Evolutionary conservation across 1,140 invertebrate genomes (phyloP).

Genomic region (Drosophila ananassae): DNA sequence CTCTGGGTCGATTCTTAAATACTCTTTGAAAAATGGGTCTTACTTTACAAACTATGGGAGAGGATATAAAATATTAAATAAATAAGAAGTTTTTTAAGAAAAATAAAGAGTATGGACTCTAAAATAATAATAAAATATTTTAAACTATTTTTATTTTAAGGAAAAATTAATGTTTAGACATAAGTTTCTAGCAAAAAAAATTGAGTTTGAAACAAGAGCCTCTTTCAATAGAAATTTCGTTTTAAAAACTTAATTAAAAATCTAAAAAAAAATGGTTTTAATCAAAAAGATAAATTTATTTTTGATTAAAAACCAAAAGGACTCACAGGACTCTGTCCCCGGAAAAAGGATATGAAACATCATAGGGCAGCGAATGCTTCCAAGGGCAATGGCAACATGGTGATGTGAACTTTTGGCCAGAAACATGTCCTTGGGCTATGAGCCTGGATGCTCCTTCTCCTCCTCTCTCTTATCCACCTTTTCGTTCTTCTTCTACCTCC

Average conservation of each 20-base stretch:
- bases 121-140: too few relatives aligned
- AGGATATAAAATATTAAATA: too few relatives aligned
- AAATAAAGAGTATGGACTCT: too few relatives aligned
- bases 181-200: too few relatives aligned
- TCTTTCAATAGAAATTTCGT: too few relatives aligned
- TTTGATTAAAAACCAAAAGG: background rate
- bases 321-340: background rate
- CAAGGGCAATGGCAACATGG: constrained; percentile 44
- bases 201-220: too few relatives aligned
- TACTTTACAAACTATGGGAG: too few relatives aligned
- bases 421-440: constrained; percentile 61
- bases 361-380: constrained; percentile 35
- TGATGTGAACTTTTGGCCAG: constrained; percentile 42
- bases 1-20: background rate
- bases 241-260: too few relatives aligned
- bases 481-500: background rate
- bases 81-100: too few relatives aligned
- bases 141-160: too few relatives aligned
- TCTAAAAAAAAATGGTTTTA: too few relatives aligned
- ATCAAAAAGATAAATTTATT: background rate
- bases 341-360: background rate
- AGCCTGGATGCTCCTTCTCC: background rate
- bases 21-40: background rate
- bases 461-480: constrained; percentile 1
- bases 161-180: too few relatives aligned